A percentile compares a stretch with the other conserved stretches of the same genome.
Conservation (phyloP, 2,797 vertebrate species). For the Darevskia nairensis region DNA sequence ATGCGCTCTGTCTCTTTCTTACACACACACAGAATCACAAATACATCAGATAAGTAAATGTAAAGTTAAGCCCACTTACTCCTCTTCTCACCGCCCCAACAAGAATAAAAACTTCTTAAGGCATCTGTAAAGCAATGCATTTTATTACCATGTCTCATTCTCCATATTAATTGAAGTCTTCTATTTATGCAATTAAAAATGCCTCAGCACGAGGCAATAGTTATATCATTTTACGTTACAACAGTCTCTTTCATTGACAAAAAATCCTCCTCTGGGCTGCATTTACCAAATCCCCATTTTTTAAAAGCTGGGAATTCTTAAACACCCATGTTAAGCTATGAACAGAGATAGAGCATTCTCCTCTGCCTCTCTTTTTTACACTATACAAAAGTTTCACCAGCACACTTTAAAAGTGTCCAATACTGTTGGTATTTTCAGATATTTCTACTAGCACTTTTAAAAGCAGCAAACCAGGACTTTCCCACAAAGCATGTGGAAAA, state of each 20-base stretch:
- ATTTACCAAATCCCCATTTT: conserved; percentile 57
- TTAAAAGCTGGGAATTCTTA: conserved; percentile 51
- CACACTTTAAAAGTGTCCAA: conserved; percentile 56
- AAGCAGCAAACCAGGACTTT: conserved; percentile 68
- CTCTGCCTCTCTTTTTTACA: not conserved
- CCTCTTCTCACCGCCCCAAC: not conserved
- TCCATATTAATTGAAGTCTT: conserved; percentile 32
- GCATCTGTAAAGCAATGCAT: conserved; percentile 63
- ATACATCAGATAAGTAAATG: conserved; percentile 31
- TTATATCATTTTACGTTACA: conserved; percentile 60
- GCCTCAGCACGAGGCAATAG: conserved; percentile 59
- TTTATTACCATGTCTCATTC: conserved; percentile 64
- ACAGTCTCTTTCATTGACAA: conserved; percentile 65
- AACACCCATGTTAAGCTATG: conserved; percentile 23
- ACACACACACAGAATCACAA: not conserved
- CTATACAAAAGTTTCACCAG: conserved; percentile 47
- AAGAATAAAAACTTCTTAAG: conserved; percentile 60
- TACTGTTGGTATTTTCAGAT: conserved; percentile 41
- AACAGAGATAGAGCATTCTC: conserved; percentile 35
- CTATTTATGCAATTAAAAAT: conserved; percentile 52
- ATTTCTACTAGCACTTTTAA: conserved; percentile 51
- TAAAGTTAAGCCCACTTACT: not conserved
- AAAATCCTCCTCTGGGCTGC: conserved; percentile 5
- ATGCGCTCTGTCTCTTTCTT: not conserved
- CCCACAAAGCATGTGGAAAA: conserved; percentile 64